A percentile compares a stretch with the other conserved stretches of the same genome.
Evolutionary conservation across 1,140 invertebrate species (phyloP).

Genomic region (Macrotrachela quadricornifera): DNA sequence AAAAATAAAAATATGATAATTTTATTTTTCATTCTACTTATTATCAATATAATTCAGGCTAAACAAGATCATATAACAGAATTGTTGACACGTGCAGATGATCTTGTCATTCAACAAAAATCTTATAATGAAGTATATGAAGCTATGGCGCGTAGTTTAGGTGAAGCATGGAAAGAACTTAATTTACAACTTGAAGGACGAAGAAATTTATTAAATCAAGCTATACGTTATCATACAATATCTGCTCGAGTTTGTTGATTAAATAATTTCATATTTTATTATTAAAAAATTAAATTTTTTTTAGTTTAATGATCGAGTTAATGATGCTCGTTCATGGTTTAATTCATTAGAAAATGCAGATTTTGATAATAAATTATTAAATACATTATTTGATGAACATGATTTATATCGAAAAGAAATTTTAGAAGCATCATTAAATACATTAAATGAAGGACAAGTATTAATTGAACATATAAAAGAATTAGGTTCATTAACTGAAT

Average conservation of each 20-base stretch:
- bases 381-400: constrained; percentile 17
- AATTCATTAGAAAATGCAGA: background rate
- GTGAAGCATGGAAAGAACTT: constrained; percentile 64
- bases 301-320: constrained; percentile 11
- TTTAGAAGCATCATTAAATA: constrained; percentile 49
- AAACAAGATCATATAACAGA: constrained; percentile 75
- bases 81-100: constrained; percentile 59
- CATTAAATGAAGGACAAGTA: constrained; percentile 52
- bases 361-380: constrained; percentile 40
- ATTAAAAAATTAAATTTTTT: background rate
- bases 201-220: constrained; percentile 49
- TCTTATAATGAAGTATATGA: constrained; percentile 47
- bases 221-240: constrained; percentile 11
- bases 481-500: constrained; percentile 28
- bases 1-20: constrained; percentile 14
- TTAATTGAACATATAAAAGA: constrained; percentile 40
- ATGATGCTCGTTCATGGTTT: constrained; percentile 2
- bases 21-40: background rate
- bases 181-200: constrained; percentile 53
- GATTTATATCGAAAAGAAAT: constrained; percentile 30
- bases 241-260: background rate
- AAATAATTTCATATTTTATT: background rate
- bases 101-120: constrained; percentile 50
- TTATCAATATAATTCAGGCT: constrained; percentile 36
- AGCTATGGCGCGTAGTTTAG: constrained; percentile 69